phyloP scores from a whole-genome alignment of 2,113 vertebrate species.

The Saccopteryx leptura region DNA sequence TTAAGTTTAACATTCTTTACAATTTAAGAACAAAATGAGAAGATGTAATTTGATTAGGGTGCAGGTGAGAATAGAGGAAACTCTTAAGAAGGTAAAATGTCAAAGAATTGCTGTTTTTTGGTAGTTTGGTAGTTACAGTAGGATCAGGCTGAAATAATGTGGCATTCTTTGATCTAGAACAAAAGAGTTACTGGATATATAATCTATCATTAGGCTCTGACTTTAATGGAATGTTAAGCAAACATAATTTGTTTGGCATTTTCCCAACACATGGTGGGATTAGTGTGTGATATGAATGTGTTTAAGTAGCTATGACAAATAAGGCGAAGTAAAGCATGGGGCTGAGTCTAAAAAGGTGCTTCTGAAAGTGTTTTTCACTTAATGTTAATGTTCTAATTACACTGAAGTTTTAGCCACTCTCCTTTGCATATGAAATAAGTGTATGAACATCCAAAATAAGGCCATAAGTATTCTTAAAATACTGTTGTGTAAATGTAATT shows the following conservation, averaged over 20 bases:
- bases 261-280: constrained; percentile 4
- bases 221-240: constrained; percentile 63
- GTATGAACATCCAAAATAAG: neutral
- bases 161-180: constrained; percentile 52
- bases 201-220: constrained; percentile 48
- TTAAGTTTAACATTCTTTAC: constrained; percentile 5
- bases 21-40: constrained; percentile 41
- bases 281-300: neutral
- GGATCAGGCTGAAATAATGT: neutral
- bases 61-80: constrained; percentile 37
- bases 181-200: constrained; percentile 57
- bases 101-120: constrained; percentile 2
- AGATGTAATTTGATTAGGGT: neutral
- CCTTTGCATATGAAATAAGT: constrained; percentile 37
- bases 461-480: constrained; percentile 63
- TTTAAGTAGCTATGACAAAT: constrained; percentile 60
- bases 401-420: neutral
- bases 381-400: constrained; percentile 63
- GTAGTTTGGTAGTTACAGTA: neutral
- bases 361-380: constrained; percentile 57
- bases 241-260: constrained; percentile 39
- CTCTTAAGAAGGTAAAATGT: neutral
- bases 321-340: constrained; percentile 61
- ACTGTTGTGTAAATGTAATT: constrained; percentile 66
- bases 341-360: constrained; percentile 43